Evolutionary conservation across 2,797 vertebrate genomes (phyloP).

Genomic region (Botia kubotai): DNA sequence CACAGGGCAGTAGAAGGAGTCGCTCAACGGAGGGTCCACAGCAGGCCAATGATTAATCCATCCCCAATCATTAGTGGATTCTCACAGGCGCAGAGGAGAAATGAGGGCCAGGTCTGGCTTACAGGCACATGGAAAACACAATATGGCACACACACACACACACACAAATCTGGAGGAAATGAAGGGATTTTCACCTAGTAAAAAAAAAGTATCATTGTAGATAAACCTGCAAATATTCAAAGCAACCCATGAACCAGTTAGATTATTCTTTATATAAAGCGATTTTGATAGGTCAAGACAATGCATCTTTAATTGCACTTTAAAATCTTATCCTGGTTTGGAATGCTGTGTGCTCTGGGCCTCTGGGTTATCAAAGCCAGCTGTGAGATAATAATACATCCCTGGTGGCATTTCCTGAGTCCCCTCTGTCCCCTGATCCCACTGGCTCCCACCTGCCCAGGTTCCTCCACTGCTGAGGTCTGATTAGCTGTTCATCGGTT

Average conservation of each 20-base stretch:
- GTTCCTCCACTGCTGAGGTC: constrained; percentile 60
- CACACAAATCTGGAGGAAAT: background rate
- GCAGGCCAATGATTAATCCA: constrained; percentile 62
- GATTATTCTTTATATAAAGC: background rate
- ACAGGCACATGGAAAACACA: background rate
- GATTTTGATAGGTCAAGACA: constrained; percentile 2
- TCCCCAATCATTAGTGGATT: constrained; percentile 54
- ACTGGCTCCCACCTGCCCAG: constrained; percentile 28
- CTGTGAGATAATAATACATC: constrained; percentile 38
- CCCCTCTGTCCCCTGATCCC: constrained; percentile 28
- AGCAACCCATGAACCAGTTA: background rate
- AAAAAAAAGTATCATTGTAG: background rate
- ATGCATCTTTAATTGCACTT: constrained; percentile 13
- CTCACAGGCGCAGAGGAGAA: constrained; percentile 49
- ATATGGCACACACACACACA: background rate
- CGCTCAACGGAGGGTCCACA: constrained; percentile 56
- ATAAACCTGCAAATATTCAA: background rate
- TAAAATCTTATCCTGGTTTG: constrained; percentile 36
- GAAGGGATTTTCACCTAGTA: background rate
- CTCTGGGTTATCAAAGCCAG: constrained; percentile 41
- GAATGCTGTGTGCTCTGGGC: constrained; percentile 24
- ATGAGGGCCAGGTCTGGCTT: constrained; percentile 36
- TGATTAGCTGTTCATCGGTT: constrained; percentile 74
- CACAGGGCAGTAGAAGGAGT: constrained; percentile 58
- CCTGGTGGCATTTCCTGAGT: constrained; percentile 41